phyloP scores from a whole-genome alignment of 2,888 invertebrate species.

The Leptinotarsa juncta region DNA sequence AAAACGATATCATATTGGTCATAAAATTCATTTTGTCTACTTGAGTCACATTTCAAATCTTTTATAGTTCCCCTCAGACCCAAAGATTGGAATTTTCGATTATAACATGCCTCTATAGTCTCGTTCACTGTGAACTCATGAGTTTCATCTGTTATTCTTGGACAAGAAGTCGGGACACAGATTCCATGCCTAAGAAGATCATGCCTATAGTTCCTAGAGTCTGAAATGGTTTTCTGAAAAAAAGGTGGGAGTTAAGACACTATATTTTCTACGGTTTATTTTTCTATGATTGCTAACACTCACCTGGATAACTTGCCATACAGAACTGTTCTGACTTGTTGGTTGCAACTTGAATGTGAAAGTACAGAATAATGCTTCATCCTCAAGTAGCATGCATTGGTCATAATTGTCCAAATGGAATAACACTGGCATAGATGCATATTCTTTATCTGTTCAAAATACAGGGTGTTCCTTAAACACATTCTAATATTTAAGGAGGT shows the following conservation, averaged over 20 bases:
- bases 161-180: conserved; percentile 54
- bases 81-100: conserved; percentile 46
- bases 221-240: conserved; percentile 52
- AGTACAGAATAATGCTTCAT: conserved; percentile 46
- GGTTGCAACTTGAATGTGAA: conserved; percentile 46
- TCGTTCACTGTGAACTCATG: conserved; percentile 20
- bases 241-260: not conserved
- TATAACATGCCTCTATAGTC: conserved; percentile 49
- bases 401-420: conserved; percentile 52
- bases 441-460: conserved; percentile 43
- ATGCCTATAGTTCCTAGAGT: conserved; percentile 55
- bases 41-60: conserved; percentile 48
- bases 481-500: too few relatives aligned
- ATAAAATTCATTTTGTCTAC: conserved; percentile 29
- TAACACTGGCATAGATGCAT: conserved; percentile 47
- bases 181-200: conserved; percentile 56
- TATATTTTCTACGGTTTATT: too few relatives aligned
- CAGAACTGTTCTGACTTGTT: conserved; percentile 24
- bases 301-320: conserved; percentile 49
- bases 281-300: not conserved
- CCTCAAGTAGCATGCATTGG: conserved; percentile 45
- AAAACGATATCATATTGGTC: conserved; percentile 44
- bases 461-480: too few relatives aligned
- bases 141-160: conserved; percentile 18
- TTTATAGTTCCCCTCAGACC: conserved; percentile 50